phyloP scores from a whole-genome alignment of 2,113 vertebrate genomes.

The Melanerpes aurifrons region DNA sequence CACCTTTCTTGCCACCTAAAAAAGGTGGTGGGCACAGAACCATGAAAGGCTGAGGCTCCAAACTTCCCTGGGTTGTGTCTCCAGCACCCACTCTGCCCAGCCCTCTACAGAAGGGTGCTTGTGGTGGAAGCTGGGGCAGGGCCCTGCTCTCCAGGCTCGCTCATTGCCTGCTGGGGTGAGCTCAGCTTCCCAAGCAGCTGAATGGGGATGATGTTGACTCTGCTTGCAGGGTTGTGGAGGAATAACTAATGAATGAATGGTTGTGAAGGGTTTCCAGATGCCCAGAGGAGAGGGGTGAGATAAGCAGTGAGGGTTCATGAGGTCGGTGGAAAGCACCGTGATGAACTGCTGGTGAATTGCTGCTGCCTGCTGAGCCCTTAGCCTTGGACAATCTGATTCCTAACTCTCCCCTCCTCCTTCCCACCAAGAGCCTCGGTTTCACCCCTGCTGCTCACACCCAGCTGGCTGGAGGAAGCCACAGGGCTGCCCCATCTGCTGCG shows the following conservation, averaged over 20 bases:
- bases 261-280: conserved; percentile 47
- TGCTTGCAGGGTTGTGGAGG: conserved; percentile 35
- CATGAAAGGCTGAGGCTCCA: rapidly evolving
- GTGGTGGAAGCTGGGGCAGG: background rate
- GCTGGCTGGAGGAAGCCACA: background rate
- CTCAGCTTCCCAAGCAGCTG: background rate
- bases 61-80: background rate
- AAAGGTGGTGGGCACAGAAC: background rate
- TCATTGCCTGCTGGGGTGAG: background rate
- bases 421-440: background rate
- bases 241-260: conserved; percentile 52
- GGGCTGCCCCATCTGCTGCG: background rate
- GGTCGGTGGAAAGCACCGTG: background rate
- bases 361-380: background rate
- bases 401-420: background rate
- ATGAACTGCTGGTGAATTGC: background rate
- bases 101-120: background rate
- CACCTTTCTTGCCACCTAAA: background rate
- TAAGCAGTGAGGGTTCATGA: background rate
- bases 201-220: conserved; percentile 19
- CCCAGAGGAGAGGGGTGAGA: conserved; percentile 6
- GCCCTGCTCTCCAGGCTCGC: background rate
- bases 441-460: background rate
- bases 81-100: rapidly evolving
- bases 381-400: background rate